Base-by-base conservation (phyloP, 1,140 invertebrate species). In the Neelides sp. region DNA sequence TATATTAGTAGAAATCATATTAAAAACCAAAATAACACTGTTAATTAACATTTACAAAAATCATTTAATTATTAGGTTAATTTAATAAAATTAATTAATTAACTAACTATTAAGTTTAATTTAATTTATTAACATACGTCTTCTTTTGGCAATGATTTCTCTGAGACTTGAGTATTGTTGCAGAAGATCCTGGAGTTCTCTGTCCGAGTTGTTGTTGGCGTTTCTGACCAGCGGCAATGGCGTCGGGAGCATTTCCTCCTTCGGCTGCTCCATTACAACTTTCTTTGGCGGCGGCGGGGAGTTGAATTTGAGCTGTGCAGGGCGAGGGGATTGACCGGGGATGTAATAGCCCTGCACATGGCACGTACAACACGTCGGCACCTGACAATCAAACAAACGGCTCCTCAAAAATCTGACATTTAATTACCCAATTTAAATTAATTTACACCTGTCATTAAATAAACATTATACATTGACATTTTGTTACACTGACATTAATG, bases 301-400 rank as follows among this genome's bases (percentile, higher is more conserved):
- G 3, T 24, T 23, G 22, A 28, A 10, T n/a, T 4, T 23, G 48
- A 30, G 48, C 34, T 37, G 10, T 20, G 51, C 15, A 20, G 30
- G 35, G 27, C 26, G 35, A 24, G 34, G 17, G 47, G 45, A 45
- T 20, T 46, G 45, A 28, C 52, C 51, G 7, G 59, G 56, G 52
- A 55, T 50, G 58, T 52, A 59, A 52, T 68, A 83, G 10, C 80
- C 82, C 61, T 82, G 77, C 2, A 88, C 78, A 60, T 86, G 82
- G 63, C 85, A 89, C 1, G 82, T 83, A 61, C 85, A 89, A 55
- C 82, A 85, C 0, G 80, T 83, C 17, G 85, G 85, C 1, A 88
- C 78, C 73, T 79, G 60, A 39, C 59, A 55, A 43, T 10, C 42
- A 1, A 28, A 50, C 35, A 4, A 52, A 51, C 20, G 4, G 13